Conservation (phyloP, 2,797 vertebrate genomes). For the Pogonophryne albipinna region DNA sequence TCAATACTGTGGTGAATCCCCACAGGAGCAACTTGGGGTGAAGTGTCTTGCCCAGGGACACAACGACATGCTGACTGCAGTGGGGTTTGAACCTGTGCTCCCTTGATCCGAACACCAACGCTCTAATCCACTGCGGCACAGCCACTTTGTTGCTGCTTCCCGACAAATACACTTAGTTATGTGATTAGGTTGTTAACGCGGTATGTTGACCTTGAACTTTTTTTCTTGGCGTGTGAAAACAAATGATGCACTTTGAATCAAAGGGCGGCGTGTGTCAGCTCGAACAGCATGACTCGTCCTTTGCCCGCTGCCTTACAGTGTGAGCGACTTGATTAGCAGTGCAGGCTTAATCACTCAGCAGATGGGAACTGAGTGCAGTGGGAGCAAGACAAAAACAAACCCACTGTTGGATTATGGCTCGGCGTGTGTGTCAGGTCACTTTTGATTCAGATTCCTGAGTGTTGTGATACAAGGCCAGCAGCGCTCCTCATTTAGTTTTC, state of each 20-base stretch:
- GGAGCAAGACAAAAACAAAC: slow-evolving; percentile 73
- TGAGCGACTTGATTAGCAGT: slow-evolving; percentile 70
- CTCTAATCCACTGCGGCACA: too few species aligned
- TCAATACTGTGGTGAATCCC: too few species aligned
- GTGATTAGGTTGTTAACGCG: neutral
- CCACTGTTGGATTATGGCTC: slow-evolving; percentile 59
- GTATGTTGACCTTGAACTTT: too few species aligned
- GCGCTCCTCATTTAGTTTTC: slow-evolving; percentile 5
- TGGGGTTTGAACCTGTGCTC: too few species aligned
- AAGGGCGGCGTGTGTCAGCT: neutral
- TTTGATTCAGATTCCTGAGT: slow-evolving; percentile 44
- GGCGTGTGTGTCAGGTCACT: slow-evolving; percentile 10
- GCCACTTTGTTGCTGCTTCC: neutral
- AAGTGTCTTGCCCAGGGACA: too few species aligned
- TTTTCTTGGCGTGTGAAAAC: neutral
- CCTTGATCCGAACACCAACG: too few species aligned
- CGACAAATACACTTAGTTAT: slow-evolving; percentile 2
- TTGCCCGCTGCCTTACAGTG: slow-evolving; percentile 35
- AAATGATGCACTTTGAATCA: neutral
- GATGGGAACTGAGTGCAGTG: slow-evolving; percentile 69
- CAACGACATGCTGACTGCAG: too few species aligned
- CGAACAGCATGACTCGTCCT: slow-evolving; percentile 23
- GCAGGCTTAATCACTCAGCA: slow-evolving; percentile 74
- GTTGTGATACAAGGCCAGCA: slow-evolving; percentile 22
- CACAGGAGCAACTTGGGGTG: too few species aligned